Percentiles rank a stretch among this genome's conserved stretches.
Evolutionary conservation across 2,113 vertebrate species (phyloP).

Genomic region (Rutilus rutilus): DNA sequence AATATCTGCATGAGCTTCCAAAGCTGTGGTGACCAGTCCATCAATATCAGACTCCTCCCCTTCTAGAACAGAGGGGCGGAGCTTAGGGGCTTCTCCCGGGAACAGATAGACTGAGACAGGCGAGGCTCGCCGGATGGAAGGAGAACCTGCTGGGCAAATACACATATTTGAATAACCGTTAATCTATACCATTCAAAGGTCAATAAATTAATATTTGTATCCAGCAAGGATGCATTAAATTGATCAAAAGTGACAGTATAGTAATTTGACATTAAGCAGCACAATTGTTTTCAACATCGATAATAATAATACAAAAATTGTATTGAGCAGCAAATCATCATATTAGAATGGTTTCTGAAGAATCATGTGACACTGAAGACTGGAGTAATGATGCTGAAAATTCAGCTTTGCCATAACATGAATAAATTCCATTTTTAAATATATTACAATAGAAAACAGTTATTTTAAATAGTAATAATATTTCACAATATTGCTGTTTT

Average conservation of each 20-base stretch:
- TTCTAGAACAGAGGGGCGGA: constrained; percentile 52
- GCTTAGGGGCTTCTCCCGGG: constrained; percentile 80
- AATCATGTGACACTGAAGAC: background rate
- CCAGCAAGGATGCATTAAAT: background rate
- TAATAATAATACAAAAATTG: background rate
- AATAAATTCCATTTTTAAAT: background rate
- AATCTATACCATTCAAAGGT: background rate
- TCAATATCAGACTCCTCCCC: constrained; percentile 70
- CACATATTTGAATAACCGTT: constrained; percentile 14
- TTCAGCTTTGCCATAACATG: too few relatives aligned
- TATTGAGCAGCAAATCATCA: background rate
- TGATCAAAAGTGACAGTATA: background rate
- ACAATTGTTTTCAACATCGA: background rate
- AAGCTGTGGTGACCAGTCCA: constrained; percentile 69
- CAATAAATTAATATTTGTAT: background rate
- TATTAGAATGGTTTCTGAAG: background rate
- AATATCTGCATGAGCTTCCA: constrained; percentile 72
- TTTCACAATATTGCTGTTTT: background rate
- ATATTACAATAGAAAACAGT: background rate
- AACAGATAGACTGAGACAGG: constrained; percentile 89
- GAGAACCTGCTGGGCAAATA: constrained; percentile 68
- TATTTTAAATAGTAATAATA: background rate
- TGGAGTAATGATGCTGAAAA: background rate
- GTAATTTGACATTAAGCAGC: background rate
- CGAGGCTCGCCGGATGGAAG: constrained; percentile 74